Percentiles rank a stretch among this genome's conserved stretches.
These are phyloP conservation scores for Drosophila asahinai DNA, from an alignment of 1,140 invertebrate species.

Conservation along the genomic window DNA sequence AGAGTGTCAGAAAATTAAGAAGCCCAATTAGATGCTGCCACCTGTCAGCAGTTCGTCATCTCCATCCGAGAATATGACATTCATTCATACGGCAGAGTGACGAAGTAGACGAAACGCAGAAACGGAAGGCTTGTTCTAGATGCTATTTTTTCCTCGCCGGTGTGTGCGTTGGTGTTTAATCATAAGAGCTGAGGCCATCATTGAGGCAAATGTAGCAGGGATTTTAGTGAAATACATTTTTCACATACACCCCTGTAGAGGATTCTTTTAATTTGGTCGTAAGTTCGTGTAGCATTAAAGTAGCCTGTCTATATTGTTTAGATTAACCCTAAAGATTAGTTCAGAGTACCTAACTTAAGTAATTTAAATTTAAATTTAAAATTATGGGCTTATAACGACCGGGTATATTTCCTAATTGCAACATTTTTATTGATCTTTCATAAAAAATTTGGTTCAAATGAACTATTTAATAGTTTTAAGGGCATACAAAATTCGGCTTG, in stretches of 20 bases:
- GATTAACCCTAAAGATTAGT: too few relatives aligned
- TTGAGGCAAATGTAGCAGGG: conserved; percentile 37
- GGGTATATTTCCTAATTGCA: too few relatives aligned
- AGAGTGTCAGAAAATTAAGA: conserved; percentile 83
- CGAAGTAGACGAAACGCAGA: conserved; percentile 73
- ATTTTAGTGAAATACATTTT: conserved; percentile 56
- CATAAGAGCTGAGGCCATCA: conserved; percentile 41
- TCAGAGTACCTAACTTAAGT: too few relatives aligned
- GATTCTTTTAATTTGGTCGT: not conserved
- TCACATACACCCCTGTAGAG: conserved; percentile 39
- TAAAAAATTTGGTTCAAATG: too few relatives aligned
- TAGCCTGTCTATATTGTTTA: too few relatives aligned
- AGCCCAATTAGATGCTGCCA: conserved; percentile 84
- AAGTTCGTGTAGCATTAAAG: not conserved
- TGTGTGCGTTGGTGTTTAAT: conserved; percentile 27
- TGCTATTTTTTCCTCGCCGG: conserved; percentile 20
- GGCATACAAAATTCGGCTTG: not conserved
- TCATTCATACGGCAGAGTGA: conserved; percentile 76
- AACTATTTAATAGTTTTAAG: not conserved
- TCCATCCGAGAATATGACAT: conserved; percentile 78
- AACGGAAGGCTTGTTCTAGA: conserved; percentile 56
- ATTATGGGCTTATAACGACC: too few relatives aligned
- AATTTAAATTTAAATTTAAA: too few relatives aligned
- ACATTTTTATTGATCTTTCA: too few relatives aligned
- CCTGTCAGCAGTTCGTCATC: conserved; percentile 85